Base-by-base conservation (phyloP, 2,113 vertebrate genomes). In the Eidolon helvum region DNA sequence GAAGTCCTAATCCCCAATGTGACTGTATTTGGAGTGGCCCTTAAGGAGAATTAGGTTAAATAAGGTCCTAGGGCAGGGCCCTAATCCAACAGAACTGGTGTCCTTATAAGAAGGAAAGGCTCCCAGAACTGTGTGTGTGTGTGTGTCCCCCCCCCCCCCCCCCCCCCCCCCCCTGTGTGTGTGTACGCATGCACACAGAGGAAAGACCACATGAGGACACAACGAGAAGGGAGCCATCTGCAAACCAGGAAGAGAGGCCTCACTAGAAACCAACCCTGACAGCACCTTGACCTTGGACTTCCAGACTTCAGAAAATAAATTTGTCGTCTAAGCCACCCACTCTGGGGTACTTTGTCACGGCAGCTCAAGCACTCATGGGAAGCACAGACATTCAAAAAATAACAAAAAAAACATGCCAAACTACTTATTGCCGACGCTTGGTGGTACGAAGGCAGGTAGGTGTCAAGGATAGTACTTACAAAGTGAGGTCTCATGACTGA, bases 401-500 rank as follows among this genome's bases (percentile, higher is more conserved):
- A 48, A 57, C 75, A 84, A 0, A 5, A 43, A 40, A 53, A 5
- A 15, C 43, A 85, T 0, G 5, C 59, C 71, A 19, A 84, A 71
- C 38, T 16, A 68, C 43, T 61, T 19, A 10, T 68, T 0, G 0
- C 43, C 16, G 12, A 30, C 4, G 3, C 95, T 43, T 11, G 61
- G 26, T 2, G 38, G 59, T 8, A 53, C 28, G 33, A 45, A 71
- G 93, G 48, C 55, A 75, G 75, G 78, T 0, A 71, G 80, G 78
- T 0, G 21, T 10, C 84, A 45, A 95, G 45, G 0, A 19, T 35
- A 1, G 38, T 38, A 94, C 99, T 99, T 99, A 99, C 99, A 99
- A 8, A 99, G 98, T 0, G 99, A 99, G 0, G 99, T 99, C 98
- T 99, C 99, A 5, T 99, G 99, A 89, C 99, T 99, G 97, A 99